These are phyloP conservation scores for Acronicta alni DNA, from an alignment of 2,888 invertebrate species.

Conservation along the genomic window DNA sequence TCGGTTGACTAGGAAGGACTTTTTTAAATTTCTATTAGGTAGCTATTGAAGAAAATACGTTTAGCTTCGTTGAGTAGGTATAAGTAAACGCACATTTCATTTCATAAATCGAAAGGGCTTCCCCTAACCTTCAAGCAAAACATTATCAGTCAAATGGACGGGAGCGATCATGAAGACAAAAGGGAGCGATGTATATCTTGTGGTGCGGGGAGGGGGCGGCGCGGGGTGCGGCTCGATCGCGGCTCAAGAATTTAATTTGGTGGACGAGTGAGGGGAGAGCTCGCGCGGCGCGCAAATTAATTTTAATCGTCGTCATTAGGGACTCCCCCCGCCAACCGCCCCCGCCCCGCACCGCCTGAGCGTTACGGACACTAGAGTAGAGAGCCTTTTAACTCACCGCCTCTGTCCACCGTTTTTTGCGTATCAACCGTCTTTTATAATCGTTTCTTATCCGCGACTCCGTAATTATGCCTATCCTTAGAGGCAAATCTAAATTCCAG, in stretches of 20 bases:
- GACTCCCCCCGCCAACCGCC: conserved; percentile 42
- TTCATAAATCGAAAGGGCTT: conserved; percentile 32
- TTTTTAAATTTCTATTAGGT: too few relatives aligned
- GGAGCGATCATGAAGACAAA: conserved; percentile 61
- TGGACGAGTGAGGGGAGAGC: conserved; percentile 27
- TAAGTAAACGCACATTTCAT: conserved; percentile 28
- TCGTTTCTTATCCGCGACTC: conserved; percentile 48
- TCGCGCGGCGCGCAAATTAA: conserved; percentile 79
- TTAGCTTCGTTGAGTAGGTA: not conserved
- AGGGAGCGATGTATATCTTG: conserved; percentile 49
- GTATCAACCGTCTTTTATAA: conserved; percentile 54
- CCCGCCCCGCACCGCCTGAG: conserved; percentile 10
- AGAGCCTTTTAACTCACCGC: conserved; percentile 63
- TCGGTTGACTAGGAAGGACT: too few relatives aligned
- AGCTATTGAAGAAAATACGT: too few relatives aligned
- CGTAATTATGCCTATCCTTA: conserved; percentile 60
- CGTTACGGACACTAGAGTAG: conserved; percentile 43
- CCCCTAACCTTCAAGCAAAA: conserved; percentile 53
- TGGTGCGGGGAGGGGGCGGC: conserved; percentile 15
- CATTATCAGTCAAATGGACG: conserved; percentile 71
- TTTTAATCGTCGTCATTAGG: conserved; percentile 87
- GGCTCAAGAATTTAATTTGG: conserved; percentile 82
- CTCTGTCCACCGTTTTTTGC: conserved; percentile 54
- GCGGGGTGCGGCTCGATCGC: conserved; percentile 55
- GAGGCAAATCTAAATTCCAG: conserved; percentile 61